Percentiles rank a stretch among this genome's conserved stretches.
Evolutionary conservation across 2,888 invertebrate species (phyloP).

Genomic region (Danaus chrysippus): DNA sequence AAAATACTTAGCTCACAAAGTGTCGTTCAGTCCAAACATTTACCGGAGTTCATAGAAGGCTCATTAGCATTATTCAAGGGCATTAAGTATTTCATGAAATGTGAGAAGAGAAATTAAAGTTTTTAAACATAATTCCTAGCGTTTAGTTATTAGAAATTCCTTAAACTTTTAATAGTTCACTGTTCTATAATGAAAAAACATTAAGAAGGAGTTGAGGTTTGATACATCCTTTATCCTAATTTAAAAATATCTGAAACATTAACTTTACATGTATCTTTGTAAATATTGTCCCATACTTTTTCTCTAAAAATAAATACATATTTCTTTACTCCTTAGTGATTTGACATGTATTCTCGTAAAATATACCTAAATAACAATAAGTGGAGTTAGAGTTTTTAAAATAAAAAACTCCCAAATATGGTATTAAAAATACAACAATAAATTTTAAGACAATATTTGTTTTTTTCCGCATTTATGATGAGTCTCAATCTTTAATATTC

Average conservation of each 20-base stretch:
- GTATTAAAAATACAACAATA: not conserved
- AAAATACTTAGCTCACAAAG: no score
- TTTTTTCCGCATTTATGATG: not conserved
- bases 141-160: slow-evolving; percentile 35
- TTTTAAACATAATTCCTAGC: slow-evolving; percentile 25
- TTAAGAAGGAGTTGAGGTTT: no score
- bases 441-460: not conserved
- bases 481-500: not conserved
- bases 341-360: no score
- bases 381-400: no score
- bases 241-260: no score
- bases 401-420: not conserved
- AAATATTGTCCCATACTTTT: no score
- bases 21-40: slow-evolving; percentile 1
- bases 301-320: no score
- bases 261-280: no score
- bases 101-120: slow-evolving; percentile 20
- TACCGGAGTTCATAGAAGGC: slow-evolving; percentile 38
- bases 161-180: slow-evolving; percentile 30
- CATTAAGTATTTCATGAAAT: slow-evolving; percentile 34
- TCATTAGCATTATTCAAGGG: slow-evolving; percentile 39
- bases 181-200: no score
- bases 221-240: no score
- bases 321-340: no score
- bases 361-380: no score